These are phyloP conservation scores for Mus musculus DNA, from an alignment of 2,113 vertebrate genomes.

Conservation along the genomic window GRCm39 chr8:117682501-117683000, in stretches of 20 bases:
- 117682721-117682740: not conserved
- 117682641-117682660: not conserved
- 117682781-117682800: not conserved
- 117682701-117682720: not conserved
- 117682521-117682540: not conserved
- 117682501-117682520: not conserved
- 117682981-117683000: conserved; percentile 93
- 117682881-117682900: not conserved
- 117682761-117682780: not conserved
- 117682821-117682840: not conserved
- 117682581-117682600: not conserved
- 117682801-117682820: not conserved
- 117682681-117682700: not conserved
- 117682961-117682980: conserved; percentile 15
- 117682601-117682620: not conserved
- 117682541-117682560: not conserved
- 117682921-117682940: not conserved
- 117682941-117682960: not conserved
- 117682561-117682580: not conserved
- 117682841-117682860: not conserved
- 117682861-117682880: not conserved
- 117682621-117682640: not conserved
- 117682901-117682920: not conserved
- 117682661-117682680: not conserved
- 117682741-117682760: not conserved